Base-by-base conservation (phyloP, 2,888 invertebrate genomes). In the Caenorhabditis japonica region DNA sequence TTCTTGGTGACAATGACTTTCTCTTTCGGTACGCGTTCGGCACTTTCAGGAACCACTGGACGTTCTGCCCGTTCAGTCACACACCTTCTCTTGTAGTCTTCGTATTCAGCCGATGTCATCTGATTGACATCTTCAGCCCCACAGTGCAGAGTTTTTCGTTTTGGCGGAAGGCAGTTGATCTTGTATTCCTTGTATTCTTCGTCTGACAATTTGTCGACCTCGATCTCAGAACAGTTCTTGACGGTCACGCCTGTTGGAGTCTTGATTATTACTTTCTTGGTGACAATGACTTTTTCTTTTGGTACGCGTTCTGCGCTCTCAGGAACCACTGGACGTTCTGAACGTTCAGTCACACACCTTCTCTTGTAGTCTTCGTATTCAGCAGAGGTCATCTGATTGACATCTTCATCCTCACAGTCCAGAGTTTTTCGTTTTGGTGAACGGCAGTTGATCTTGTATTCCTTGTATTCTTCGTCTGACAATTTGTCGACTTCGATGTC, bases 291-390 rank as follows among this genome's bases (percentile, higher is more conserved):
- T 30, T 30, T 30, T 10, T 30, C 10, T n/a, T n/a, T n/a, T n/a
- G n/a, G n/a, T n/a, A n/a, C n/a, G n/a, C n/a, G n/a, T 44, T 38
- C 55, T 62, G 53, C 62, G 36, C 62, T 55, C 38, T 46, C n/a
- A n/a, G n/a, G n/a, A n/a, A n/a, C n/a, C n/a, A n/a, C n/a, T n/a
- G n/a, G n/a, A n/a, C n/a, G n/a, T n/a, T n/a, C n/a, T n/a, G n/a
- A n/a, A n/a, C 59, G 23, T 21, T 15, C 17, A 2, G 49, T 25
- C 15, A 34, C 23, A n/a, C 51, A 51, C 17, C 19, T 38, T n/a
- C 23, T 51, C 21, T 12, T 10, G 19, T 51, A 51, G 23, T 51
- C 19, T 4, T 36, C n/a, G 21, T 51, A 51, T 17, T 51, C 36
- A 8, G 19, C 36, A 4, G 21, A 5, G 36, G 51, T 43, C 19